Percentiles rank a stretch among this genome's conserved stretches.
These are phyloP conservation scores for Formica selysi DNA, from an alignment of 1,140 invertebrate genomes.

Conservation along the genomic window DNA sequence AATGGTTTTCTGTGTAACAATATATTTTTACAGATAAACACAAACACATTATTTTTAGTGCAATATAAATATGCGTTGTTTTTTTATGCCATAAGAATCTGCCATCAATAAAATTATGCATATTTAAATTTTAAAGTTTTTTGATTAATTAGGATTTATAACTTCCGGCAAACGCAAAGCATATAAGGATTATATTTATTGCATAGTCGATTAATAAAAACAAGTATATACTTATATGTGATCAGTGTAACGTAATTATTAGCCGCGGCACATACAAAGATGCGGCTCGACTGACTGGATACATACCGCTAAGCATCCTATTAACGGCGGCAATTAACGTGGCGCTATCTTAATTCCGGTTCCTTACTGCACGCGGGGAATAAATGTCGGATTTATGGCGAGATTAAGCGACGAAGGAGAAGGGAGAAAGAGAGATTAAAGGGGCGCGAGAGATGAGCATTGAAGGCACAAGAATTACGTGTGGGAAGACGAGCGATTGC, in stretches of 20 bases:
- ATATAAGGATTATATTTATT: background rate
- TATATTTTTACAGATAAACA: background rate
- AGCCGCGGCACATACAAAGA: slow-evolving; percentile 30
- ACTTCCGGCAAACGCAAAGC: background rate
- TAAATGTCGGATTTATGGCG: slow-evolving; percentile 56
- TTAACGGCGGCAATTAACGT: slow-evolving; percentile 62
- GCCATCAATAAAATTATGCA: background rate
- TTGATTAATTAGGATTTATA: background rate
- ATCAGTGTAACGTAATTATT: slow-evolving; percentile 59
- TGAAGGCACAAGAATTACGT: slow-evolving; percentile 38
- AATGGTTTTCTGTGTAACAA: background rate
- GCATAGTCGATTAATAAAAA: slow-evolving; percentile 16
- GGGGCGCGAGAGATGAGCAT: slow-evolving; percentile 23
- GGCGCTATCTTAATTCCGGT: slow-evolving; percentile 65
- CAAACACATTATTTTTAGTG: background rate
- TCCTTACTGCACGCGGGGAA: slow-evolving; percentile 12
- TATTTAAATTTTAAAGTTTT: background rate
- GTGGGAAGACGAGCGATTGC: slow-evolving; percentile 65
- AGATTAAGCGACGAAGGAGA: slow-evolving; percentile 12
- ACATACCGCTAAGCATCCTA: slow-evolving; percentile 42
- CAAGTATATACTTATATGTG: background rate
- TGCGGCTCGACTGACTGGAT: slow-evolving; percentile 2
- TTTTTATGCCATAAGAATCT: background rate
- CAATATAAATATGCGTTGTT: too few relatives aligned
- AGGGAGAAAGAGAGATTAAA: slow-evolving; percentile 28